Evolutionary conservation across 2,888 invertebrate genomes (phyloP), one percentile per base, ranked within the genome.

Genomic region (Pachydiplax longipennis): DNA sequence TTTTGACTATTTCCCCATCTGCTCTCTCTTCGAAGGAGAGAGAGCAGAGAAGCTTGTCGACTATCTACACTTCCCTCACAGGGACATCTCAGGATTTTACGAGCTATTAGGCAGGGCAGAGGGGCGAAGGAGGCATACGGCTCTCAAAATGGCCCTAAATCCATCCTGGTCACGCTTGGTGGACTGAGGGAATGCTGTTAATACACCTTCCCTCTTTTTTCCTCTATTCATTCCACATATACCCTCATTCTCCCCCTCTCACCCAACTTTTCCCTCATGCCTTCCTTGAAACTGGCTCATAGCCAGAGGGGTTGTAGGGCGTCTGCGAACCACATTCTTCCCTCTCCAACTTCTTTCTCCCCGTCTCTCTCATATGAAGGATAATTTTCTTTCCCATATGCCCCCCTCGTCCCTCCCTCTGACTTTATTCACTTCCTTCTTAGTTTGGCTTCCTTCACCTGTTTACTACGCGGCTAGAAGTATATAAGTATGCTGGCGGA

Each of bases 161-260:
- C 61, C 61, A 87, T 61, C 87, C 87, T 61, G 87, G 87, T 87
- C 87, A 87, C 87, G 87, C 87, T 61, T n/a, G 61, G 87, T 87
- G 87, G 87, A 61, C 87, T 37, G 61, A 87, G 87, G 87, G 87
- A 61, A 87, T 61, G 61, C 61, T 61, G 61, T 87, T 87, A 87
- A 87, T 87, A 61, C 87, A 61, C 37, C 87, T 48, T 58, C 61
- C 37, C 61, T 44, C 87, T 61, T 31, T 31, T 44, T 12, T 44
- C 18, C 44, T 5, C 44, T 44, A 44, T 61, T 31, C 15, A 12
- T 35, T 58, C 58, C 83, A 53, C 87, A 53, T 61, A 37, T 83
- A 25, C 53, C 10, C 15, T 53, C n/a, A 10, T 65, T 73, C 31
- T 73, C 31, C 58, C 58, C 31, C 35, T 83, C 83, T 40, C 48